Evolutionary conservation across 2,888 invertebrate genomes (phyloP), one percentile per base, ranked within the genome.

Genomic region (Abscondita cerata): DNA sequence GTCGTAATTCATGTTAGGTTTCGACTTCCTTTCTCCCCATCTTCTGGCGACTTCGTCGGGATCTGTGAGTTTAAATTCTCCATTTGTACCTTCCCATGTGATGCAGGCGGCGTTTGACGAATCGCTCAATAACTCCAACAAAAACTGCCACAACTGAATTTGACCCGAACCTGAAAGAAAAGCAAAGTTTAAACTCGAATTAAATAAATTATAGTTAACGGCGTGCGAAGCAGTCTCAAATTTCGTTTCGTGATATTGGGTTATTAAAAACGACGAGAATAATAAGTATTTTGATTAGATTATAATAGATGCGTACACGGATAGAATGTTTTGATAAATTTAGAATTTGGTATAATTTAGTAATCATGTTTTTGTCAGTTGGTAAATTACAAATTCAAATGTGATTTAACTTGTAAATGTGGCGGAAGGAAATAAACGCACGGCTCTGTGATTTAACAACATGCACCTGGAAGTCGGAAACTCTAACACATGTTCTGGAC

Each of bases 1-100:
- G 84, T 99, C 98, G 83, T 98, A 98, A 85, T 99, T 99, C 98
- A 99, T 99, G 83, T 99, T 99, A 44, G 98, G 98, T 83, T 98
- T 98, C 70, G 96, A 96, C 82, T 99, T 99, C 68, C 98, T 86
- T 81, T 98, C 98, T 59, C 99, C 99, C 99, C 99, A 99, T 75
- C 98, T 87, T 69, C 97, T 87, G 12, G 98, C 98, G 64, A 97
- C 96, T 79, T 98, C 98, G 79, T 98, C 98, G 0, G 98, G 98
- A 83, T 98, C 98, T 16, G 96, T 96, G 75, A 98, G 86, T 84
- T 98, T 98, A 86, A 98, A 98, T 83, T 98, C 98, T 18, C 98
- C 98, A 80, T 97, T 96, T 71, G 96, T 96, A 31, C 97, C 97
- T 81, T 98, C 98, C 98, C 98, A 98, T 69, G 97, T 96, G 81